phyloP scores from a whole-genome alignment of 2,797 vertebrate genomes.

The Sebastes oblongus region DNA sequence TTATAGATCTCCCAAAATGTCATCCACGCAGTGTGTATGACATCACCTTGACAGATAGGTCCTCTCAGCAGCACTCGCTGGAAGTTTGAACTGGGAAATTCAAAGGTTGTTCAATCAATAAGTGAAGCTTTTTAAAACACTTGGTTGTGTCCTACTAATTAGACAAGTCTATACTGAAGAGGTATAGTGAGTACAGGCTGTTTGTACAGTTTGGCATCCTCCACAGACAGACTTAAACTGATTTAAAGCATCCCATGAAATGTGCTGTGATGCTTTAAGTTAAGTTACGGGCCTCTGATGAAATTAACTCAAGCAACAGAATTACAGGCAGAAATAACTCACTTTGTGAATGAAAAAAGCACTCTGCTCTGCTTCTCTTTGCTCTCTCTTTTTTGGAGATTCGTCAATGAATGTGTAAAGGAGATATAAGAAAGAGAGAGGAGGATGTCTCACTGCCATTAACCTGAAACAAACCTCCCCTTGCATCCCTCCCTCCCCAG shows the following conservation, averaged over 20 bases:
- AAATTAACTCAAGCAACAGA: constrained; percentile 40
- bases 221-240: constrained; percentile 15
- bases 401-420: constrained; percentile 44
- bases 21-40: constrained; percentile 52
- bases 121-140: constrained; percentile 83
- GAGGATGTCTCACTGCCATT: constrained; percentile 37
- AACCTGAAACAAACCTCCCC: constrained; percentile 45
- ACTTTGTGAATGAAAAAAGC: constrained; percentile 47
- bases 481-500: constrained; percentile 4
- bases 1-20: constrained; percentile 85
- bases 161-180: background rate
- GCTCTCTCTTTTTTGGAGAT: constrained; percentile 1
- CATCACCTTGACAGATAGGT: constrained; percentile 66
- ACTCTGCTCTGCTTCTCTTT: constrained; percentile 34
- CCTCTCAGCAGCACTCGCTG: constrained; percentile 46
- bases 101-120: constrained; percentile 88
- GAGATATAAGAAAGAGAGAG: background rate
- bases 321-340: constrained; percentile 44
- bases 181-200: background rate
- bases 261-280: constrained; percentile 24
- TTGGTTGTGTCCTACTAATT: constrained; percentile 78
- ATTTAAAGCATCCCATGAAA: constrained; percentile 22
- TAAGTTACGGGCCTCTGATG: constrained; percentile 15
- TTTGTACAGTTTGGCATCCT: constrained; percentile 19
- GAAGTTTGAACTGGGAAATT: constrained; percentile 70